Evolutionary conservation across 2,888 invertebrate species (phyloP).

Genomic region (Ectemnius lituratus): DNA sequence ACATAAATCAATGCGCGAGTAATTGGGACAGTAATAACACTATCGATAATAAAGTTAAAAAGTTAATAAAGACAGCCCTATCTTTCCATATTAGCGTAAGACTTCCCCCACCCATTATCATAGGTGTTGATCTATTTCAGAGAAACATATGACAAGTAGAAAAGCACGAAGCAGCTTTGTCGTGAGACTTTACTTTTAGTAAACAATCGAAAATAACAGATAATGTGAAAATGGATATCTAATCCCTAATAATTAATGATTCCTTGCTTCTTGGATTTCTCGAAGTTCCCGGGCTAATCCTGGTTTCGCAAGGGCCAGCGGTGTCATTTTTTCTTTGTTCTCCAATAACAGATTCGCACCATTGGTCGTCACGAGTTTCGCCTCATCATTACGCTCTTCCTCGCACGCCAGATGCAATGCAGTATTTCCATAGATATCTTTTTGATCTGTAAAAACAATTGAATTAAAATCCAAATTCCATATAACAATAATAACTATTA

Average conservation of each 20-base stretch:
- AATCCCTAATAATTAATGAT: background rate
- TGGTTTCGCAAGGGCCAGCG: constrained; percentile 80
- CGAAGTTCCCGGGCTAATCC: constrained; percentile 60
- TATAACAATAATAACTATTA: background rate
- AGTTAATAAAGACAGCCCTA: background rate
- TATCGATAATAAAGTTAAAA: constrained; percentile 6
- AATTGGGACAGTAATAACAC: constrained; percentile 8
- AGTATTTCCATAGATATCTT: constrained; percentile 87
- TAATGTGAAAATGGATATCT: background rate
- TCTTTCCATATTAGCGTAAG: background rate
- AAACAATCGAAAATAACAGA: background rate
- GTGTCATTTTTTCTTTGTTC: constrained; percentile 84
- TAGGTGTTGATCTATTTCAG: background rate
- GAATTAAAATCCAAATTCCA: constrained; percentile 1
- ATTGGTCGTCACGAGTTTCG: constrained; percentile 82
- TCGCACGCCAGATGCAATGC: constrained; percentile 91
- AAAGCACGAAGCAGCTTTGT: background rate
- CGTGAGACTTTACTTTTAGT: background rate
- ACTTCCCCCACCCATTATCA: background rate
- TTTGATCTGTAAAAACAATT: constrained; percentile 75
- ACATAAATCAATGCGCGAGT: constrained; percentile 1
- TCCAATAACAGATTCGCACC: constrained; percentile 82
- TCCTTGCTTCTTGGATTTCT: constrained; percentile 42
- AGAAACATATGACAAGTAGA: background rate
- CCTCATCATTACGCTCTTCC: constrained; percentile 85